phyloP scores from a whole-genome alignment of 2,113 vertebrate genomes.

The Cavia aperea region DNA sequence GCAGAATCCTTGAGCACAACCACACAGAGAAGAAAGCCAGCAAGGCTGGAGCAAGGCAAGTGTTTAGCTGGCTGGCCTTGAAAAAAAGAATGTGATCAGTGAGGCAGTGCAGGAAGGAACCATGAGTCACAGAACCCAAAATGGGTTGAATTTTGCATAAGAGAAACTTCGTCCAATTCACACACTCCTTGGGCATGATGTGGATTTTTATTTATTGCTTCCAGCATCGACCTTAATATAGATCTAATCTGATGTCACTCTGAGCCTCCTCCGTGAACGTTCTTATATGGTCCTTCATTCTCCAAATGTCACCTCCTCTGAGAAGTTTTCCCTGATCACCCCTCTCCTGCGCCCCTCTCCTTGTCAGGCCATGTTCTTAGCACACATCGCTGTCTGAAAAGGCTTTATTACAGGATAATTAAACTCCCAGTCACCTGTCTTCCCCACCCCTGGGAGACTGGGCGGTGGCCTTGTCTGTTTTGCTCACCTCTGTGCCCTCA shows the following conservation, averaged over 20 bases:
- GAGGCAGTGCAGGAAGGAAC: not conserved
- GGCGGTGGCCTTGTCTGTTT: not conserved
- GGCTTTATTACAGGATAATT: not conserved
- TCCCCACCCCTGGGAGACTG: not conserved
- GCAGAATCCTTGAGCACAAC: not conserved
- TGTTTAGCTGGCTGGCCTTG: not conserved
- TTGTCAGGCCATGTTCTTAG: not conserved
- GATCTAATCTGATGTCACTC: slow-evolving; percentile 12
- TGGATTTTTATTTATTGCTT: slow-evolving; percentile 45
- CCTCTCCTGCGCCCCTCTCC: not conserved
- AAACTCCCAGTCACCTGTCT: not conserved
- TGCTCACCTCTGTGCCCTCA: not conserved
- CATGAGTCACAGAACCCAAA: slow-evolving; percentile 53
- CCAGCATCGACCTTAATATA: slow-evolving; percentile 7
- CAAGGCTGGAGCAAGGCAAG: not conserved
- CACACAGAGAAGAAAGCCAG: not conserved
- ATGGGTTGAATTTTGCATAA: slow-evolving; percentile 49
- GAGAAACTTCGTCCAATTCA: slow-evolving; percentile 28
- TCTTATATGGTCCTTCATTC: not conserved
- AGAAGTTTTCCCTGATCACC: slow-evolving; percentile 13
- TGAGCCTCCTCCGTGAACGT: not conserved
- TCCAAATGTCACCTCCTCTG: slow-evolving; percentile 4
- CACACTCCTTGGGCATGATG: not conserved
- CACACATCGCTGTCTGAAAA: not conserved
- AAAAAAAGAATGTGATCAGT: not conserved